phyloP scores from a whole-genome alignment of 2,113 vertebrate genomes.

The Oceanites oceanicus region DNA sequence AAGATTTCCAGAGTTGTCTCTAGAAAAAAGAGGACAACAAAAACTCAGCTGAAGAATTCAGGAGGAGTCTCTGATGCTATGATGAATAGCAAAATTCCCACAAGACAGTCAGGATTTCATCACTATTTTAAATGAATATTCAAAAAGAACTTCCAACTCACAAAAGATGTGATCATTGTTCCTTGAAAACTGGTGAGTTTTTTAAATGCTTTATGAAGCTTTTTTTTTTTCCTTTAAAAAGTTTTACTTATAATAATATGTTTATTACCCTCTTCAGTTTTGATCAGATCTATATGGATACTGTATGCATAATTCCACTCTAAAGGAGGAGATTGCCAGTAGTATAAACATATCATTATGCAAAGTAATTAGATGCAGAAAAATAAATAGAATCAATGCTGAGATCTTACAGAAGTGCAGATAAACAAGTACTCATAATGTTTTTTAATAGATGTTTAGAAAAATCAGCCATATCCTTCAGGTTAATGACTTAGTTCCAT shows the following conservation, averaged over 20 bases:
- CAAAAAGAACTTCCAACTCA: not conserved
- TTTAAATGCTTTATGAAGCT: not conserved
- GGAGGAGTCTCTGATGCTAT: not conserved
- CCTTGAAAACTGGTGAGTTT: not conserved
- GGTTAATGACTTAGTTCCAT: conserved; percentile 47
- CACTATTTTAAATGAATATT: not conserved
- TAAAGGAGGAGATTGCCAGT: conserved; percentile 22
- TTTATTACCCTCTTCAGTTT: not conserved
- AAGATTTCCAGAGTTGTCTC: not conserved
- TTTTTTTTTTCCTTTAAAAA: not conserved
- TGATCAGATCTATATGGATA: not conserved
- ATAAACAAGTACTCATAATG: conserved; percentile 43
- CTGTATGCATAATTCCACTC: conserved; percentile 7
- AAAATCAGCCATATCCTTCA: conserved; percentile 59
- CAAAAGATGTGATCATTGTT: not conserved
- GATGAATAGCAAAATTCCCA: not conserved
- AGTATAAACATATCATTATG: conserved; percentile 65
- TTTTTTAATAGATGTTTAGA: conserved; percentile 48
- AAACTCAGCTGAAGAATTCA: not conserved
- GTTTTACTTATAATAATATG: not conserved
- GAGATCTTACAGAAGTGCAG: conserved; percentile 15
- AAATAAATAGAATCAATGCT: conserved; percentile 52
- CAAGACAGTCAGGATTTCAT: not conserved
- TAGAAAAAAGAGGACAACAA: not conserved
- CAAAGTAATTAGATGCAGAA: conserved; percentile 59